Evolutionary conservation across 2,797 vertebrate species (phyloP).

Genomic region (Hoplostethus atlanticus): DNA sequence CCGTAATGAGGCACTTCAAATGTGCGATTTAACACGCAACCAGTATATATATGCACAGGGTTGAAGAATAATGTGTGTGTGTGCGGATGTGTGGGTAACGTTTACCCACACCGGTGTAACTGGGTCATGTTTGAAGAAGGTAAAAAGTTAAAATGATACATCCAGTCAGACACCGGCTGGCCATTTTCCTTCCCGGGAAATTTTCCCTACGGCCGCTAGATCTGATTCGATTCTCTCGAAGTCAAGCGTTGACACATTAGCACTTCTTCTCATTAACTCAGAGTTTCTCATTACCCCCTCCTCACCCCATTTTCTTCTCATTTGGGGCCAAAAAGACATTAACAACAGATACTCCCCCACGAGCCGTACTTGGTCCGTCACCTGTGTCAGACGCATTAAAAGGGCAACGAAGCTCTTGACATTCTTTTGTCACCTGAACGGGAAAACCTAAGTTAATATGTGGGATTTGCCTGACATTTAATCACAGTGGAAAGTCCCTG

Average conservation of each 20-base stretch:
- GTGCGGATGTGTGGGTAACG: conserved; percentile 25
- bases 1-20: conserved; percentile 62
- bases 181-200: conserved; percentile 52
- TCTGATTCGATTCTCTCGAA: conserved; percentile 77
- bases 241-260: conserved; percentile 78
- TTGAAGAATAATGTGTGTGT: conserved; percentile 34
- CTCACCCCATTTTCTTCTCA: conserved; percentile 70
- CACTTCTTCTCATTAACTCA: conserved; percentile 79
- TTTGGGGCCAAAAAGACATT: conserved; percentile 12
- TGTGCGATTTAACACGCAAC: conserved; percentile 37
- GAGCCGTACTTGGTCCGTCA: conserved; percentile 51
- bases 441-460: conserved; percentile 63
- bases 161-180: conserved; percentile 50
- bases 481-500: conserved; percentile 53
- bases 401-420: conserved; percentile 56
- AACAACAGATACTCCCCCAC: conserved; percentile 57
- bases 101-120: conserved; percentile 51
- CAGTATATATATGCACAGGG: conserved; percentile 12
- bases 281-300: conserved; percentile 73
- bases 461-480: conserved; percentile 63
- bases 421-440: conserved; percentile 51
- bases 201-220: conserved; percentile 72
- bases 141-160: conserved; percentile 46
- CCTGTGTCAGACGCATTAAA: conserved; percentile 63
- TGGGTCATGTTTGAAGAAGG: conserved; percentile 69